These are phyloP conservation scores for Babyrousa celebensis DNA, from an alignment of 2,797 vertebrate species.

Conservation along the genomic window DNA sequence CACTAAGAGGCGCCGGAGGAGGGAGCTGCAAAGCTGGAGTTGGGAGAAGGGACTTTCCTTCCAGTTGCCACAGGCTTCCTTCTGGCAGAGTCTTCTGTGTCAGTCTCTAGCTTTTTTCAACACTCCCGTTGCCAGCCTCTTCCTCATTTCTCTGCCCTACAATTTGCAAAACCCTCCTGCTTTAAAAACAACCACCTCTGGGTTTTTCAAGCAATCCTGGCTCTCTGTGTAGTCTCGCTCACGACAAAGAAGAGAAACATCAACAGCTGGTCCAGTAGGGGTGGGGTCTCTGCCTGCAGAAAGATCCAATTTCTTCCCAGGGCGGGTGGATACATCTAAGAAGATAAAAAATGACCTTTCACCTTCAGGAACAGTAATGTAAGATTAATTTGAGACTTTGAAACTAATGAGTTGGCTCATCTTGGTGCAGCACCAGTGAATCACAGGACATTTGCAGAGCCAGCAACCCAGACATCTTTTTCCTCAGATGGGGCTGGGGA, in stretches of 20 bases:
- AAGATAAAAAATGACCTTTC: slow-evolving; percentile 79
- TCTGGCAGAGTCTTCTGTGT: background rate
- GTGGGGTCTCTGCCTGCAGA: background rate
- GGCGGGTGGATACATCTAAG: slow-evolving; percentile 58
- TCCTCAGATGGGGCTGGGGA: slow-evolving; percentile 30
- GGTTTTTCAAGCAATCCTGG: background rate
- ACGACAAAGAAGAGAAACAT: background rate
- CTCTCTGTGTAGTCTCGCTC: background rate
- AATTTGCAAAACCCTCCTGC: slow-evolving; percentile 15
- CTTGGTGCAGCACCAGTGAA: background rate
- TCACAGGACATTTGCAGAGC: background rate
- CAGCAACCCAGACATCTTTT: background rate
- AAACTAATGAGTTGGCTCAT: slow-evolving; percentile 69
- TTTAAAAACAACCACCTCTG: background rate
- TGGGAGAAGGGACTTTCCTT: background rate
- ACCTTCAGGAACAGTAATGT: slow-evolving; percentile 51
- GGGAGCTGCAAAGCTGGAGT: background rate
- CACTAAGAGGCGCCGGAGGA: slow-evolving; percentile 57
- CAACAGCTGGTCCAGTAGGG: background rate
- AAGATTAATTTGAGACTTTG: slow-evolving; percentile 75
- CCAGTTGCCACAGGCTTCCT: background rate
- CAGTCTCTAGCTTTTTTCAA: background rate
- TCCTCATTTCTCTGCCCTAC: background rate
- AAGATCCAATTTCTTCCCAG: slow-evolving; percentile 59
- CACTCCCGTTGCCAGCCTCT: background rate